Evolutionary conservation across 1,140 invertebrate genomes (phyloP).

Genomic region (Aphelenchoides fujianensis): DNA sequence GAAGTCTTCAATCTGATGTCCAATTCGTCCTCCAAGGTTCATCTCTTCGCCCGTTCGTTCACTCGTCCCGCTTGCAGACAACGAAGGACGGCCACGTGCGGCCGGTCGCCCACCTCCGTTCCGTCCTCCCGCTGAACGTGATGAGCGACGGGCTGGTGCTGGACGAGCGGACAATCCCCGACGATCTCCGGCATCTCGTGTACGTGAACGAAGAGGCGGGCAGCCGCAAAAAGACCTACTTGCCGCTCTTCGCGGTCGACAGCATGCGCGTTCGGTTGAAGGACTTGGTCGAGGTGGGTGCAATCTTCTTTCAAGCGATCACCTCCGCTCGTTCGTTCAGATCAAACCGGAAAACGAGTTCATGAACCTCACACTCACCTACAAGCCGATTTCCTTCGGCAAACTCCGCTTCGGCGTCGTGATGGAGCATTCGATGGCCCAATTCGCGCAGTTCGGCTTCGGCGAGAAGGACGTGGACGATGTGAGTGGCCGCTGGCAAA

Average conservation of each 20-base stretch:
- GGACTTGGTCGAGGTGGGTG: conserved; percentile 39
- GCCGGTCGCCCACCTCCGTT: conserved; percentile 29
- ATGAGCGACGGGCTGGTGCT: conserved; percentile 29
- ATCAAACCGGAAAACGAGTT: conserved; percentile 26
- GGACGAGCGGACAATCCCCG: conserved; percentile 17
- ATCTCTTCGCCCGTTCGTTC: not conserved
- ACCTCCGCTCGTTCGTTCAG: conserved; percentile 4
- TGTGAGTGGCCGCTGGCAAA: conserved; percentile 55
- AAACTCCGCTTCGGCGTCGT: conserved; percentile 16
- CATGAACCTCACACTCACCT: conserved; percentile 38
- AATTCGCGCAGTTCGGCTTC: conserved; percentile 70
- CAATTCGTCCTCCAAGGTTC: not conserved
- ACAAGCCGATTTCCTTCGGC: conserved; percentile 42
- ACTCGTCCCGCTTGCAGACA: not conserved
- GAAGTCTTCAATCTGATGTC: conserved; percentile 46
- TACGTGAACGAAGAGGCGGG: conserved; percentile 7
- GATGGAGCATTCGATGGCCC: not conserved
- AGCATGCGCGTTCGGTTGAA: conserved; percentile 46
- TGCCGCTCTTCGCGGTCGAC: conserved; percentile 44
- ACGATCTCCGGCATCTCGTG: conserved; percentile 27
- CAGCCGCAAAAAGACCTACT: conserved; percentile 29
- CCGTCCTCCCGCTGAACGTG: conserved; percentile 30
- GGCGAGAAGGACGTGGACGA: conserved; percentile 90
- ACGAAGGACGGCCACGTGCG: not conserved
- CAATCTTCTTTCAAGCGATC: not conserved